phyloP scores from a whole-genome alignment of 2,888 invertebrate species.

The Agapetus fuscipes region DNA sequence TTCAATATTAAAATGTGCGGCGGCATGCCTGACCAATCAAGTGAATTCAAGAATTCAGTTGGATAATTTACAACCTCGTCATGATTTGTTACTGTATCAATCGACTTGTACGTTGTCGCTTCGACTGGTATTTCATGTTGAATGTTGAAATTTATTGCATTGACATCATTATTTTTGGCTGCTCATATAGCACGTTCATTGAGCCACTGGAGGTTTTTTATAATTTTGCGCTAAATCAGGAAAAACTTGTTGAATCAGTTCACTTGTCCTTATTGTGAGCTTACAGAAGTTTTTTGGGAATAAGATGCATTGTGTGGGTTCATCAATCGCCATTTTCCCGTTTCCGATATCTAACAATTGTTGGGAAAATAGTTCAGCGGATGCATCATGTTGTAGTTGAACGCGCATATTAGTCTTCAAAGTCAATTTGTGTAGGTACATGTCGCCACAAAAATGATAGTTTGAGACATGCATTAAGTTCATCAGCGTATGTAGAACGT shows the following conservation, averaged over 20 bases:
- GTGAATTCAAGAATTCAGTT: conserved; percentile 23
- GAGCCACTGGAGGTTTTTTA: too few species aligned
- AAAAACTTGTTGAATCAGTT: not conserved
- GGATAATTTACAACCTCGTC: conserved; percentile 22
- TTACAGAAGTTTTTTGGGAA: not conserved
- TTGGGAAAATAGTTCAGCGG: not conserved
- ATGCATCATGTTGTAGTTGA: not conserved
- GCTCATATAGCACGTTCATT: not conserved
- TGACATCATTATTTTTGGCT: not conserved
- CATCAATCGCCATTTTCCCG: not conserved
- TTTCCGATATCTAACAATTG: not conserved
- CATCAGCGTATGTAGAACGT: not conserved
- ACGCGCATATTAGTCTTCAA: not conserved
- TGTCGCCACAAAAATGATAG: not conserved
- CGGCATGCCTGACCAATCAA: conserved; percentile 23
- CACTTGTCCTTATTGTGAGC: not conserved
- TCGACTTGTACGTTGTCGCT: conserved; percentile 19
- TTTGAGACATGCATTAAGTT: not conserved
- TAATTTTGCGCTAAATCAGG: too few species aligned
- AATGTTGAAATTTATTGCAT: not conserved
- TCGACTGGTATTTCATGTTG: not conserved
- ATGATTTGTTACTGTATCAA: conserved; percentile 18
- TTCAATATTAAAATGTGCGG: conserved; percentile 24
- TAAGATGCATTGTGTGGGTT: not conserved
- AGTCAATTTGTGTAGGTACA: not conserved